Conservation (phyloP, 2,113 vertebrate genomes). For the Acanthochromis polyacanthus region DNA sequence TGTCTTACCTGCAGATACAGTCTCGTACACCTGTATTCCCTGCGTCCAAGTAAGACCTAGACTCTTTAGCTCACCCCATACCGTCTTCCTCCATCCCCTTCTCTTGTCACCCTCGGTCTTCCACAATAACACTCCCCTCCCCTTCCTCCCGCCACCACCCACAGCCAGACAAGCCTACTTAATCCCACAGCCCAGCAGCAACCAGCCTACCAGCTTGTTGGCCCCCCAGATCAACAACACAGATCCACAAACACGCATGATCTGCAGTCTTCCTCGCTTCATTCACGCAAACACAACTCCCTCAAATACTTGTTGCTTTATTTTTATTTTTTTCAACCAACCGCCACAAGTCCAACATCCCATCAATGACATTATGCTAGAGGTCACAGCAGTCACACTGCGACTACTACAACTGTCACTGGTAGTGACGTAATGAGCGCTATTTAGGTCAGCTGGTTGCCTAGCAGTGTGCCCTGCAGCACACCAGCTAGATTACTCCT, state of each 20-base stretch:
- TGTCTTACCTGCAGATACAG: not conserved
- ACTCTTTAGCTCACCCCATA: conserved; percentile 45
- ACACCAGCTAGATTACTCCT: conserved; percentile 72
- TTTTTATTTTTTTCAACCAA: not conserved
- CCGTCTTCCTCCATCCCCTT: conserved; percentile 50
- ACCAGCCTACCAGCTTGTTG: conserved; percentile 77
- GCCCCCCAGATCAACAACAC: conserved; percentile 78
- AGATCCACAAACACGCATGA: conserved; percentile 50
- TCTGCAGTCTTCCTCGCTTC: conserved; percentile 44
- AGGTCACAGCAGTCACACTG: conserved; percentile 73
- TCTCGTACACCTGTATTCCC: conserved; percentile 14
- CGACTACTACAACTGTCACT: conserved; percentile 74
- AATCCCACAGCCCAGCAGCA: conserved; percentile 82
- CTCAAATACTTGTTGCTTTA: conserved; percentile 18
- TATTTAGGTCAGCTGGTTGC: conserved; percentile 84
- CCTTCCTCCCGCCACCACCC: conserved; percentile 73
- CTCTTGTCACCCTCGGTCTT: conserved; percentile 61
- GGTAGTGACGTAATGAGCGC: conserved; percentile 73
- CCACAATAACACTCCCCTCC: conserved; percentile 79
- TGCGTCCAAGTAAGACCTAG: conserved; percentile 8
- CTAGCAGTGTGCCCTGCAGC: conserved; percentile 77
- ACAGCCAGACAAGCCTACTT: conserved; percentile 83
- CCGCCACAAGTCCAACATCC: conserved; percentile 4
- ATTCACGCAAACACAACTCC: conserved; percentile 24
- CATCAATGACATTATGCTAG: conserved; percentile 70